A percentile compares a stretch with the other conserved stretches of the same genome.
Conservation (phyloP, 2,888 invertebrate genomes). For the Auanema freiburgensis region DNA sequence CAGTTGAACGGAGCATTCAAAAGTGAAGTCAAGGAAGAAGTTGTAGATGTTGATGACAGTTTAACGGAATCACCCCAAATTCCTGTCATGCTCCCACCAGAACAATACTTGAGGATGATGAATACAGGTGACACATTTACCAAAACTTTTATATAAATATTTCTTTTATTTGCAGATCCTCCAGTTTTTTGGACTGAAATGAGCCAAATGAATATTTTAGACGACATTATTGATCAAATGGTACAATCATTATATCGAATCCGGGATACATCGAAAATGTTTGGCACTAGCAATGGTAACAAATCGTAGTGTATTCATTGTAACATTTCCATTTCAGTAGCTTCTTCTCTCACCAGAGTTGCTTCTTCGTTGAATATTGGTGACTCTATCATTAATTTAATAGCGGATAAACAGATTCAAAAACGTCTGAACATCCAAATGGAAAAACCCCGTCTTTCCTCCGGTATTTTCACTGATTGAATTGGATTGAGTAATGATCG, state of each 20-base stretch:
- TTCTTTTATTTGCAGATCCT: constrained; percentile 38
- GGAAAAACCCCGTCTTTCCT: constrained; percentile 20
- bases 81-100: constrained; percentile 12
- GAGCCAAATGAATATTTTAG: constrained; percentile 48
- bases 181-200: constrained; percentile 51
- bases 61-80: constrained; percentile 16
- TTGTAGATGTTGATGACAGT: constrained; percentile 26
- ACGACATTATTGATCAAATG: constrained; percentile 49
- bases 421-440: neutral
- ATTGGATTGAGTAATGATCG: neutral
- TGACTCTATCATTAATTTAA: constrained; percentile 14
- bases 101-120: constrained; percentile 30
- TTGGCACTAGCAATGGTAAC: neutral
- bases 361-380: constrained; percentile 10
- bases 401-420: constrained; percentile 9
- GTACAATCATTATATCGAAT: constrained; percentile 16
- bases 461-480: constrained; percentile 5
- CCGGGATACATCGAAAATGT: constrained; percentile 15
- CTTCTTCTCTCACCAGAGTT: constrained; percentile 13
- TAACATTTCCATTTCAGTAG: neutral
- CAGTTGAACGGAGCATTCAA: too few species aligned
- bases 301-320: neutral
- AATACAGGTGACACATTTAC: constrained; percentile 17
- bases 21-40: constrained; percentile 19
- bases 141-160: neutral